A percentile compares a stretch with the other conserved stretches of the same genome.
phyloP scores from a whole-genome alignment of 1,140 invertebrate species.

The Drosophila nikananu region DNA sequence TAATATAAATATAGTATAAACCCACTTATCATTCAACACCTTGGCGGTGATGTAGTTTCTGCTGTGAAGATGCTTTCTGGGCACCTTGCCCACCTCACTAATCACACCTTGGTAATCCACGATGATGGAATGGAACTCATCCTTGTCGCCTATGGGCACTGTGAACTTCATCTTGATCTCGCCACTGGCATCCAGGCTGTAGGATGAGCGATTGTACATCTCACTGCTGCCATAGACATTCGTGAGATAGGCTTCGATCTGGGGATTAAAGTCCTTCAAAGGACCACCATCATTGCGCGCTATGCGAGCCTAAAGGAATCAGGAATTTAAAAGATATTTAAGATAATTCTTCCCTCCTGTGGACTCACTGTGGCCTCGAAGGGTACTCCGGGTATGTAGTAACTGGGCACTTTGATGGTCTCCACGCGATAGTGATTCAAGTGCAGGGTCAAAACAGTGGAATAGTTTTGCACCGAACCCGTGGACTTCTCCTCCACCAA shows the following conservation, averaged over 20 bases:
- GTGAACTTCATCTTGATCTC: slow-evolving; percentile 90
- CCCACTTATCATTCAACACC: slow-evolving; percentile 88
- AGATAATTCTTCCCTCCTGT: neutral
- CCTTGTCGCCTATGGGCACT: slow-evolving; percentile 87
- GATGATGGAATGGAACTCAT: slow-evolving; percentile 84
- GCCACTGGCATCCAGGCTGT: slow-evolving; percentile 89
- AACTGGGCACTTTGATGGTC: slow-evolving; percentile 91
- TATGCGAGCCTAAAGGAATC: slow-evolving; percentile 56
- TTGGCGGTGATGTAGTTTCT: slow-evolving; percentile 91
- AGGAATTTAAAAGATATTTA: neutral
- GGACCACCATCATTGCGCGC: slow-evolving; percentile 91
- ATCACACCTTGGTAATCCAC: slow-evolving; percentile 88
- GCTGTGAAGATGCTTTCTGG: slow-evolving; percentile 90
- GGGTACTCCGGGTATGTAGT: slow-evolving; percentile 94
- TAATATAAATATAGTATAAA: neutral
- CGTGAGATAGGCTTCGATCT: slow-evolving; percentile 88
- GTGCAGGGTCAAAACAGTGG: slow-evolving; percentile 89
- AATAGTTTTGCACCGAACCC: slow-evolving; percentile 91
- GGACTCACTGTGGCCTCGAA: slow-evolving; percentile 91
- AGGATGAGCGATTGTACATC: slow-evolving; percentile 87
- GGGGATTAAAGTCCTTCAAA: slow-evolving; percentile 88
- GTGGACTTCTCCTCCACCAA: slow-evolving; percentile 92
- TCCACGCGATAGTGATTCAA: slow-evolving; percentile 93
- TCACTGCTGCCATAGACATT: slow-evolving; percentile 89
- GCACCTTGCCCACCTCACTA: slow-evolving; percentile 91